phyloP scores from a whole-genome alignment of 1,140 invertebrate genomes.

The Pseudomyrmex dendroicus region DNA sequence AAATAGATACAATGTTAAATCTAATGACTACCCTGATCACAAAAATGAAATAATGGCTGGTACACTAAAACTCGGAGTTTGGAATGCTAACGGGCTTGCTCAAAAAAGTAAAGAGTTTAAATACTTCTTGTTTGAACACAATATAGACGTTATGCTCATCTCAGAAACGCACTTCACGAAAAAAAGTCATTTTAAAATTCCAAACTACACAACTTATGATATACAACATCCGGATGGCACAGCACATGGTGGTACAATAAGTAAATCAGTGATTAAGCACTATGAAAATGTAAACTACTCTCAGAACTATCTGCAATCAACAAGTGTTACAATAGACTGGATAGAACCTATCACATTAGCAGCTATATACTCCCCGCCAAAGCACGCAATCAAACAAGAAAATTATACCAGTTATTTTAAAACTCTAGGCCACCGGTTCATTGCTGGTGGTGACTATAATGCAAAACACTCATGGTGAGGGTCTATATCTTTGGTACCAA shows the following conservation, averaged over 20 bases:
- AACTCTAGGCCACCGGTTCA: not conserved
- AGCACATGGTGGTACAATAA: not conserved
- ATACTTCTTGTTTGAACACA: not conserved
- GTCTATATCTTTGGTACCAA: not conserved
- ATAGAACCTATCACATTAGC: not conserved
- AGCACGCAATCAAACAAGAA: not conserved
- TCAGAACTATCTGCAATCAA: conserved; percentile 5
- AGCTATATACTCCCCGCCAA: not conserved
- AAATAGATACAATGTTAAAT: conserved; percentile 17
- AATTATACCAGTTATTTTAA: not conserved
- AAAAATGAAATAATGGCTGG: conserved; percentile 11
- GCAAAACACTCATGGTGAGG: not conserved
- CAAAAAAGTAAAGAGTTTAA: not conserved
- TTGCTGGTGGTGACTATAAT: not conserved
- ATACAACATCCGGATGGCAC: not conserved
- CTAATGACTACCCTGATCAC: not conserved
- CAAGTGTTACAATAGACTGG: not conserved
- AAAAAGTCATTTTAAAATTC: not conserved
- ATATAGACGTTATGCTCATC: conserved; percentile 11
- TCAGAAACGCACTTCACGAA: not conserved
- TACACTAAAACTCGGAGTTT: not conserved
- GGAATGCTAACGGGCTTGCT: not conserved
- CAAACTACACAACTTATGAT: not conserved
- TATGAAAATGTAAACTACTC: not conserved
- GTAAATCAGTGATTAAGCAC: not conserved